Conservation (phyloP, 2,113 vertebrate genomes). For the Thryonomys swinderianus region DNA sequence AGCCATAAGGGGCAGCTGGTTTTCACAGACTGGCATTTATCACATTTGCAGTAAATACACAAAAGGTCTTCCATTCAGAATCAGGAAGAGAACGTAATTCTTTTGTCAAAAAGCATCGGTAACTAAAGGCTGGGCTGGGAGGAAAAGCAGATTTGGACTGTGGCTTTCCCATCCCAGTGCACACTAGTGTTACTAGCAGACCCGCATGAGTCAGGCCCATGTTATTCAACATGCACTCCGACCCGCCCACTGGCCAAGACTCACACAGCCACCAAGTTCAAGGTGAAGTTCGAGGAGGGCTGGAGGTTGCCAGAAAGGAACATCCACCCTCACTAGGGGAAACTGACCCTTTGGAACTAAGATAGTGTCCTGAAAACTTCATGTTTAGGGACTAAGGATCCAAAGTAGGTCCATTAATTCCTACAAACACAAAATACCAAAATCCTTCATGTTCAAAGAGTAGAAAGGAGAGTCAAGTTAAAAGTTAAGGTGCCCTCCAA, state of each 20-base stretch:
- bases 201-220: background rate
- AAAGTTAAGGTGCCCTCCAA: background rate
- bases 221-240: background rate
- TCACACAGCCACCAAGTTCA: background rate
- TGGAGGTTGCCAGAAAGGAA: background rate
- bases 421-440: background rate
- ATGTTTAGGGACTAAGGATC: background rate
- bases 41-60: slow-evolving; percentile 77
- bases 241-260: background rate
- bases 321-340: background rate
- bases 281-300: background rate
- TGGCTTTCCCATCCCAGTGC: background rate
- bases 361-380: background rate
- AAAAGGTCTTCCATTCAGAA: slow-evolving; percentile 78
- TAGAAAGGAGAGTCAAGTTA: background rate
- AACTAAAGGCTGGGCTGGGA: slow-evolving; percentile 26
- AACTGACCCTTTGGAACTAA: background rate
- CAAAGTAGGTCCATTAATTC: slow-evolving; percentile 14
- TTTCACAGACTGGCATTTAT: slow-evolving; percentile 70
- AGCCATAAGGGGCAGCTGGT: slow-evolving; percentile 73
- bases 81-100: slow-evolving; percentile 74
- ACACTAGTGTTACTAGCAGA: background rate
- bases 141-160: background rate
- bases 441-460: slow-evolving; percentile 41
- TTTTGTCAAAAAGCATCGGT: slow-evolving; percentile 74